Percentiles rank a stretch among this genome's conserved stretches.
Evolutionary conservation across 2,113 vertebrate species (phyloP).

Genomic region (Empidonax alnorum): DNA sequence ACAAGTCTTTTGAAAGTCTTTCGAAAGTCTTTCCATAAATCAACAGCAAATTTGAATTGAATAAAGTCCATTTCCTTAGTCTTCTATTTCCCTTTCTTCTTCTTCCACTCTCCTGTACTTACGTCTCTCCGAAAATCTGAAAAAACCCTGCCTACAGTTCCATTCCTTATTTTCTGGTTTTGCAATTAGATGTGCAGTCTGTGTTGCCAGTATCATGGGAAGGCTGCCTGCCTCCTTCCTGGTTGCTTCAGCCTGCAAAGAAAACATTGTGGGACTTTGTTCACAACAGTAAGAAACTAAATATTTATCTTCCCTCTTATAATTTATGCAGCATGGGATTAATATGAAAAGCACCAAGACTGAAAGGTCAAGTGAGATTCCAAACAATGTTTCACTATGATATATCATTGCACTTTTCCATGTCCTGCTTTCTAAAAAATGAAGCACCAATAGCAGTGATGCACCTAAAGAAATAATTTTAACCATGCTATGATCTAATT

Average conservation of each 20-base stretch:
- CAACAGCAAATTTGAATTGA: neutral
- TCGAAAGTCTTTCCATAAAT: neutral
- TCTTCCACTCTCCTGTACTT: neutral
- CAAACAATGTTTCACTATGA: conserved; percentile 44
- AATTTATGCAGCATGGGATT: conserved; percentile 55
- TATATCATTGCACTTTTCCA: conserved; percentile 7
- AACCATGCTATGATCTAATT: neutral
- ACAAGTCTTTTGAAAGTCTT: neutral
- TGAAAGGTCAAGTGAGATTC: conserved; percentile 58
- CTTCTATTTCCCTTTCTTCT: neutral
- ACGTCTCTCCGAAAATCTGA: neutral
- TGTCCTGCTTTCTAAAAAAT: conserved; percentile 19
- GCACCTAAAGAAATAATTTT: neutral
- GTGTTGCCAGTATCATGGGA: conserved; percentile 16
- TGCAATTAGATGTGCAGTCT: conserved; percentile 1
- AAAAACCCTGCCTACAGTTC: neutral
- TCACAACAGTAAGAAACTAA: conserved; percentile 61
- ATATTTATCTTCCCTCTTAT: conserved; percentile 66
- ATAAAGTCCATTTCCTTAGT: neutral
- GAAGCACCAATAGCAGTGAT: neutral
- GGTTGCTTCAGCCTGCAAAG: conserved; percentile 48
- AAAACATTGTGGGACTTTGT: conserved; percentile 50
- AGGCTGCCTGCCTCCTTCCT: conserved; percentile 39
- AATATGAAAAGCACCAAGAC: conserved; percentile 54
- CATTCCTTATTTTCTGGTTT: conserved; percentile 16